phyloP scores from a whole-genome alignment of 1,140 invertebrate species.

The Gonatopus flavifemur region DNA sequence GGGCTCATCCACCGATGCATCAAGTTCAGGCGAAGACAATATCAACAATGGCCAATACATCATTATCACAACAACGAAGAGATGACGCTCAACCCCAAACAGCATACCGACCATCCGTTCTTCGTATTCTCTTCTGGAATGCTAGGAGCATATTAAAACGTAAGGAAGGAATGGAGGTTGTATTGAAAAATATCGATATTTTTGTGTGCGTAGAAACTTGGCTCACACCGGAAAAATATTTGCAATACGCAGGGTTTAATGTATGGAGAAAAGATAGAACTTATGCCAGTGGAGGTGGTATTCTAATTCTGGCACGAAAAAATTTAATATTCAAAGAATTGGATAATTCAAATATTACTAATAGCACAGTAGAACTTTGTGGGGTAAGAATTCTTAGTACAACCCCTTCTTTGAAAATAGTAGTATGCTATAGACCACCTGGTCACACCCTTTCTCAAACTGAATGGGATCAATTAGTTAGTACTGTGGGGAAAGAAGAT shows the following conservation, averaged over 20 bases:
- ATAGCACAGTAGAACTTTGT: background rate
- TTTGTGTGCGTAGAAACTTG: conserved; percentile 9
- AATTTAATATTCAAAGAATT: background rate
- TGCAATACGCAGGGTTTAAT: background rate
- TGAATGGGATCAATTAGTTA: conserved; percentile 1
- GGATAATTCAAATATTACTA: background rate
- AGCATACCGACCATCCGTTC: too few species aligned
- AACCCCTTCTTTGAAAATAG: background rate
- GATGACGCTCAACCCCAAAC: too few species aligned
- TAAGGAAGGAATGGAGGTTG: background rate
- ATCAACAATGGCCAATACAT: too few species aligned
- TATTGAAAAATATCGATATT: background rate
- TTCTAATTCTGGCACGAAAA: conserved; percentile 8
- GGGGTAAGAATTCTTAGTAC: background rate
- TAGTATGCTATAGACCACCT: conserved; percentile 6
- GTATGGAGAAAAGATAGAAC: conserved; percentile 3
- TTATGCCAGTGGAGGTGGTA: conserved; percentile 3
- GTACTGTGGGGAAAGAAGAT: background rate
- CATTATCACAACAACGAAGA: too few species aligned
- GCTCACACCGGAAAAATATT: background rate
- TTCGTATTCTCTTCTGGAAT: conserved; percentile 11
- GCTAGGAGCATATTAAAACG: conserved; percentile 4
- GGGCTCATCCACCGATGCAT: too few species aligned
- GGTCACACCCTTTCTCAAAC: background rate
- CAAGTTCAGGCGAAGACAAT: too few species aligned